Conservation (phyloP, 2,113 vertebrate species). For the Takifugu flavidus region DNA sequence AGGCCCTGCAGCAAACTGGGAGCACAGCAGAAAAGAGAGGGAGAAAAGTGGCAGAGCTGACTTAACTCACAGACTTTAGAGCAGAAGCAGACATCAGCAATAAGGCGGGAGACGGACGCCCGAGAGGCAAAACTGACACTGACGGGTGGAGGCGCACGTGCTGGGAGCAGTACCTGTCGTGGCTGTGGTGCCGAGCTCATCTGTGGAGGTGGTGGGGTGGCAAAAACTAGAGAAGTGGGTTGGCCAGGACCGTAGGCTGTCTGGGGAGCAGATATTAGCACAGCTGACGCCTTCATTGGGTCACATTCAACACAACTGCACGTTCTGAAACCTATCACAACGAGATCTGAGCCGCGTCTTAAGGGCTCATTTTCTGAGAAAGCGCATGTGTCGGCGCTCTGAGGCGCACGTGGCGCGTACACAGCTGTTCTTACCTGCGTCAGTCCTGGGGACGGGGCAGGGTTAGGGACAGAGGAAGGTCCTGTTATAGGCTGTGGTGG, state of each 20-base stretch:
- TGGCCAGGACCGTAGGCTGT: slow-evolving; percentile 88
- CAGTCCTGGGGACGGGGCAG: slow-evolving; percentile 93
- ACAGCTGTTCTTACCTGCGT: slow-evolving; percentile 82
- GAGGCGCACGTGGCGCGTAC: not conserved
- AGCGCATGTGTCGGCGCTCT: too few species aligned
- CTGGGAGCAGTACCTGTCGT: slow-evolving; percentile 83
- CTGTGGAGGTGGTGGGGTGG: slow-evolving; percentile 85
- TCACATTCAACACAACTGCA: too few species aligned
- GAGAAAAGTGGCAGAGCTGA: slow-evolving; percentile 46
- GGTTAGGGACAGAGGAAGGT: slow-evolving; percentile 89
- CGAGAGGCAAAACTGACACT: not conserved
- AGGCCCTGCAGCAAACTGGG: slow-evolving; percentile 88
- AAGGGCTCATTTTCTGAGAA: too few species aligned
- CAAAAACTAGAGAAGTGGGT: slow-evolving; percentile 89
- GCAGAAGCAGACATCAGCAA: slow-evolving; percentile 28
- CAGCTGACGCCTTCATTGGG: not conserved
- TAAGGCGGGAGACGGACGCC: not conserved
- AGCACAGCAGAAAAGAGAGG: slow-evolving; percentile 75
- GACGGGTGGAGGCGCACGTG: not conserved
- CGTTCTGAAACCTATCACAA: too few species aligned
- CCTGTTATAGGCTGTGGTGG: slow-evolving; percentile 97
- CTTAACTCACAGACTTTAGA: slow-evolving; percentile 26
- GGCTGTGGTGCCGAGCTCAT: slow-evolving; percentile 96
- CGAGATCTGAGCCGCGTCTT: too few species aligned
- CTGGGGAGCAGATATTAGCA: slow-evolving; percentile 52